Evolutionary conservation across 2,797 vertebrate species (phyloP).

Genomic region (Liasis olivaceus): DNA sequence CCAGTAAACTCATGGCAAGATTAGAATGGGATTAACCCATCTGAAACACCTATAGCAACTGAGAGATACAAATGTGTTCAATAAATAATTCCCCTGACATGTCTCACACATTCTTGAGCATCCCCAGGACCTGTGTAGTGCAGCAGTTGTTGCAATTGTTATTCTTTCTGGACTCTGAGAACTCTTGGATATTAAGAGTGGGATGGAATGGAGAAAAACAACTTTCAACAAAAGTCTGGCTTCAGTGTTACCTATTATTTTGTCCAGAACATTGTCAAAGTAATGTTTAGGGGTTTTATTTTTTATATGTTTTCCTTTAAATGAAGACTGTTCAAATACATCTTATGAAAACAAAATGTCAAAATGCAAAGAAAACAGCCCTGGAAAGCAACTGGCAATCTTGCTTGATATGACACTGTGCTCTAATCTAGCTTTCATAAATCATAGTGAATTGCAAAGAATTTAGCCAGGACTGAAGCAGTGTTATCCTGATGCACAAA

Average conservation of each 20-base stretch:
- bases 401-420: slow-evolving; percentile 26
- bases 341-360: slow-evolving; percentile 51
- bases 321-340: slow-evolving; percentile 24
- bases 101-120: neutral
- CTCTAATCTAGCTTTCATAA: slow-evolving; percentile 34
- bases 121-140: neutral
- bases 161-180: neutral
- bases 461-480: slow-evolving; percentile 34
- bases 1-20: neutral
- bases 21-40: neutral
- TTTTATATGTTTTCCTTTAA: slow-evolving; percentile 5
- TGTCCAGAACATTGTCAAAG: slow-evolving; percentile 20
- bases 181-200: neutral
- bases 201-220: neutral
- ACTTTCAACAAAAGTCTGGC: neutral
- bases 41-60: neutral
- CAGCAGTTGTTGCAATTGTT: neutral
- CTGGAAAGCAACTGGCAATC: slow-evolving; percentile 39
- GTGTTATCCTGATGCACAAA: neutral
- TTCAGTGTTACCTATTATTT: slow-evolving; percentile 27
- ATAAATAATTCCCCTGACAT: neutral
- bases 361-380: slow-evolving; percentile 41
- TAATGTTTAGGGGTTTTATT: neutral
- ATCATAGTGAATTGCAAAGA: slow-evolving; percentile 33
- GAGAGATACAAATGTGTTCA: neutral